These are phyloP conservation scores for Ophion costatus DNA, from an alignment of 2,888 invertebrate species.

Conservation along the genomic window DNA sequence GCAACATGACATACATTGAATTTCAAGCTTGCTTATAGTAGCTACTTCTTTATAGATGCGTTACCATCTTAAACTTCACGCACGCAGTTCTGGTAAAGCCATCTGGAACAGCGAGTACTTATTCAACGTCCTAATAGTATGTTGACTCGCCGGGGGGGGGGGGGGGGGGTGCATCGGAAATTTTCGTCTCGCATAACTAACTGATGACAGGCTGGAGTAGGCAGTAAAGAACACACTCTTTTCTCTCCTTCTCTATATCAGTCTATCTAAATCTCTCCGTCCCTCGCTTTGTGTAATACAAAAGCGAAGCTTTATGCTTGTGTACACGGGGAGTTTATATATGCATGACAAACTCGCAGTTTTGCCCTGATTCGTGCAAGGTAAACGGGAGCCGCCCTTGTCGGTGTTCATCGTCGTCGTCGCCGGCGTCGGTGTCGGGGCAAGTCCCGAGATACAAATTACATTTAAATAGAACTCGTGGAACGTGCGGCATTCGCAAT, in stretches of 20 bases:
- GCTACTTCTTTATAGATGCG: too few relatives aligned
- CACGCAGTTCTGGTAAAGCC: too few relatives aligned
- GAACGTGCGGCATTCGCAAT: slow-evolving; percentile 83
- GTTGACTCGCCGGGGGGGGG: background rate
- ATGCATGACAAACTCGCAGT: slow-evolving; percentile 37
- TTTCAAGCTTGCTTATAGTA: too few relatives aligned
- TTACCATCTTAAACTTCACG: too few relatives aligned
- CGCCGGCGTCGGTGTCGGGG: slow-evolving; percentile 52
- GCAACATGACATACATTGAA: too few relatives aligned
- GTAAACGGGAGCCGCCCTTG: slow-evolving; percentile 50
- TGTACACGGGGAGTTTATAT: slow-evolving; percentile 28
- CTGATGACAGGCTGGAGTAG: slow-evolving; percentile 44
- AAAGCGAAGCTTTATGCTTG: slow-evolving; percentile 32
- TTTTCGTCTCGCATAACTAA: slow-evolving; percentile 49
- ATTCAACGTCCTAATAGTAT: too few relatives aligned
- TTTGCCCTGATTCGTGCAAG: slow-evolving; percentile 44
- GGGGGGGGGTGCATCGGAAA: slow-evolving; percentile 3
- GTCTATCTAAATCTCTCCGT: background rate
- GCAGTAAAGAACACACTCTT: slow-evolving; percentile 38
- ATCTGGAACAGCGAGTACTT: too few relatives aligned
- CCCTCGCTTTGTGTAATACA: slow-evolving; percentile 24
- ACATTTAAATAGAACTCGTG: slow-evolving; percentile 82
- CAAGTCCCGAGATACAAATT: slow-evolving; percentile 80
- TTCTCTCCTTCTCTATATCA: slow-evolving; percentile 6
- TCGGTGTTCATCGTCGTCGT: slow-evolving; percentile 42